These are phyloP conservation scores for Paradisaea rubra DNA, from an alignment of 2,113 vertebrate genomes.

Conservation along the genomic window DNA sequence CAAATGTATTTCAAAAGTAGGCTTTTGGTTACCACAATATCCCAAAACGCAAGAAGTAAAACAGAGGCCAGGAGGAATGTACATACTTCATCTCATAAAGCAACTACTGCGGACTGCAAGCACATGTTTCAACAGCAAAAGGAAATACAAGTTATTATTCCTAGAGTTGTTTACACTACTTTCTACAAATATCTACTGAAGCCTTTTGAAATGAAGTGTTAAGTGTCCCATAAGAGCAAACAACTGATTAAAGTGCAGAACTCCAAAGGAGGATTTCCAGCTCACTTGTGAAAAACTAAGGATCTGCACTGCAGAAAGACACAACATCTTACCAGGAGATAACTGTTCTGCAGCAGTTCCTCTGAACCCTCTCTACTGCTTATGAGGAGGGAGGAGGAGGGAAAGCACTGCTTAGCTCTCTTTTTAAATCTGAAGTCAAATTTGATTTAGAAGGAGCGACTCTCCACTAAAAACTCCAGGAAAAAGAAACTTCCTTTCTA, in stretches of 20 bases:
- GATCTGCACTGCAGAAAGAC: neutral
- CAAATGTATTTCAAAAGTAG: neutral
- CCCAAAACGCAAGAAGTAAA: neutral
- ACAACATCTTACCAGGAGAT: neutral
- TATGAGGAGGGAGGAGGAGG: neutral
- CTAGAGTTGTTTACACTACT: neutral
- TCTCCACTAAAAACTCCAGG: neutral
- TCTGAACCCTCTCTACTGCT: neutral
- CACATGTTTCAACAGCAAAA: neutral
- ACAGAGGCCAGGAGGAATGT: neutral
- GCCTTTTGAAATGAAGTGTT: neutral
- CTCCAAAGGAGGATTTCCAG: neutral
- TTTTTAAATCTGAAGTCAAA: neutral
- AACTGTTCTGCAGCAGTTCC: neutral
- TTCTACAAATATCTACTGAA: neutral
- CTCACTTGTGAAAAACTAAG: neutral
- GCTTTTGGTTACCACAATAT: neutral
- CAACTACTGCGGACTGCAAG: neutral
- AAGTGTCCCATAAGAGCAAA: neutral
- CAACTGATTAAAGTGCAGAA: neutral
- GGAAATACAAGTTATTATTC: neutral
- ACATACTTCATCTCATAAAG: neutral
- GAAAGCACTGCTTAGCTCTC: neutral
- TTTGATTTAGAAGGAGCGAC: rapidly evolving
- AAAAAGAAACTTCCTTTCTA: neutral